A percentile compares a stretch with the other conserved stretches of the same genome.
Conservation (phyloP, 2,113 vertebrate genomes). For the Cardinalis cardinalis region DNA sequence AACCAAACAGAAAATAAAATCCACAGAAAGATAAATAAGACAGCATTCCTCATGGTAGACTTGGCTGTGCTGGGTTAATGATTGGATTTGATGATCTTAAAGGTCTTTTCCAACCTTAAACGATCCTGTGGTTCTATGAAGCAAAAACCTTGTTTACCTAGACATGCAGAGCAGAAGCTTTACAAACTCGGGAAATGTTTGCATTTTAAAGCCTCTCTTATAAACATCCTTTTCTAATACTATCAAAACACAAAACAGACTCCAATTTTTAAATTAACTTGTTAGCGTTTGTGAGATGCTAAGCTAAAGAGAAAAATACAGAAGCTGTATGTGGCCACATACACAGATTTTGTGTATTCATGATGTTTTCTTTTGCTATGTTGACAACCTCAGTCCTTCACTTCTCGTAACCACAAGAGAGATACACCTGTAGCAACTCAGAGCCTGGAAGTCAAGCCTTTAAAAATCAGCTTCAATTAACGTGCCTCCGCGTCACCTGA, state of each 20-base stretch:
- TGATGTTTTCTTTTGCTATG: conserved; percentile 32
- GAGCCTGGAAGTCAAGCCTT: conserved; percentile 38
- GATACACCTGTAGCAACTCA: conserved; percentile 61
- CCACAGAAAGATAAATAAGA: neutral
- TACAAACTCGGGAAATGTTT: neutral
- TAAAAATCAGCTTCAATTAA: conserved; percentile 58
- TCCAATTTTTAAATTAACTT: conserved; percentile 15
- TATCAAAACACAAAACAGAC: conserved; percentile 5
- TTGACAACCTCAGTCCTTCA: neutral
- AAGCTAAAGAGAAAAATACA: conserved; percentile 22
- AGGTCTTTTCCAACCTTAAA: neutral
- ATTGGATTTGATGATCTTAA: neutral
- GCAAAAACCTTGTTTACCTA: neutral
- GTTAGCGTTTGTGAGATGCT: neutral
- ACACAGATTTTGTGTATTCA: neutral
- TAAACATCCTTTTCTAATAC: conserved; percentile 19
- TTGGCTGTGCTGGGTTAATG: neutral
- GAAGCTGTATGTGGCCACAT: neutral
- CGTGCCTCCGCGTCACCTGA: conserved; percentile 3
- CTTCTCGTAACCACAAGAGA: conserved; percentile 23
- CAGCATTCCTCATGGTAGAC: neutral
- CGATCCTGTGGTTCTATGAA: neutral
- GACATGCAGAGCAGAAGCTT: neutral
- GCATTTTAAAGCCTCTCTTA: neutral
- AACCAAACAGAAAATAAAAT: neutral